Percentiles rank a stretch among this genome's conserved stretches.
Conservation (phyloP, 2,797 vertebrate genomes). For the Onychomys arenicola region DNA sequence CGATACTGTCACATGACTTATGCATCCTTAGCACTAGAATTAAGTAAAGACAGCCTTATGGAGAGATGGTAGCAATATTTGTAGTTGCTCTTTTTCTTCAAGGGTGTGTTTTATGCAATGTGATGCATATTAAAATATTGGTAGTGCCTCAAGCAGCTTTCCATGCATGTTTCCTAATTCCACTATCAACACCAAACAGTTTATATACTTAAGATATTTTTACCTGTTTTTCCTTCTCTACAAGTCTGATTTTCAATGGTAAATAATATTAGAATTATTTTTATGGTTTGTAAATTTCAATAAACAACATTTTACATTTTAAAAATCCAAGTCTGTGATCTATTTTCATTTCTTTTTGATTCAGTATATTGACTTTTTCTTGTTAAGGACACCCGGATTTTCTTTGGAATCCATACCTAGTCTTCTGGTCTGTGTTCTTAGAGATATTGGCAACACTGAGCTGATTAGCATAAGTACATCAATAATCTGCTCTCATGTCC, state of each 20-base stretch:
- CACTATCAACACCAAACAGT: neutral
- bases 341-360: neutral
- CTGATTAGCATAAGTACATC: neutral
- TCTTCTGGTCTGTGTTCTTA: neutral
- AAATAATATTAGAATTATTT: neutral
- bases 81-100: neutral
- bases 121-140: neutral
- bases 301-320: neutral
- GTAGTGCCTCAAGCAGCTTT: neutral
- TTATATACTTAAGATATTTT: neutral
- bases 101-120: neutral
- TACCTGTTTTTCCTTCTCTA: neutral
- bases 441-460: neutral
- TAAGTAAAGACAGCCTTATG: neutral
- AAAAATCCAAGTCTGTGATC: neutral
- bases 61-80: neutral
- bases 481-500: neutral
- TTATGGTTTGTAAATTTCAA: neutral
- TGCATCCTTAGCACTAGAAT: neutral
- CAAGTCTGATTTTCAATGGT: neutral
- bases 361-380: neutral
- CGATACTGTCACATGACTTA: neutral
- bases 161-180: neutral
- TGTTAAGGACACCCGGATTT: neutral
- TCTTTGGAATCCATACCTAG: neutral